These are phyloP conservation scores for Diachasmimorpha longicaudata DNA, from an alignment of 1,140 invertebrate species.

Conservation along the genomic window DNA sequence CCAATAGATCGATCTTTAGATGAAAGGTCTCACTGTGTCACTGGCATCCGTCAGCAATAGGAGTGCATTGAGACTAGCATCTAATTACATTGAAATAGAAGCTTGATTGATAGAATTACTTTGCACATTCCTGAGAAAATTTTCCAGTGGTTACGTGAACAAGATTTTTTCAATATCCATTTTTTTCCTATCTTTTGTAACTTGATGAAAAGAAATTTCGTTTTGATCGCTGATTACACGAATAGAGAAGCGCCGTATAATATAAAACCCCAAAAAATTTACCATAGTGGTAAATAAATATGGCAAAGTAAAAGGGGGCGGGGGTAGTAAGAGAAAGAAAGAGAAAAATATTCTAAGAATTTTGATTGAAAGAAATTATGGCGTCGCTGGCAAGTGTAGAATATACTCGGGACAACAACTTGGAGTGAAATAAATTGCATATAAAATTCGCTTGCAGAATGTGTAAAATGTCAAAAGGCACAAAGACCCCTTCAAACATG, in stretches of 20 bases:
- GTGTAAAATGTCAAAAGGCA: background rate
- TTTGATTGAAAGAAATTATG: background rate
- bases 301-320: too few species aligned
- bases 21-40: slow-evolving; percentile 12
- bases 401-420: background rate
- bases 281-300: background rate
- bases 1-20: slow-evolving; percentile 3
- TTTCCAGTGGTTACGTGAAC: too few species aligned
- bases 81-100: background rate
- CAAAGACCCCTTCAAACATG: background rate
- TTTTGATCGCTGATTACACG: background rate
- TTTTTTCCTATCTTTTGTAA: too few species aligned
- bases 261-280: background rate
- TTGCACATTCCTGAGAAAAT: too few species aligned
- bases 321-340: background rate
- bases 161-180: too few species aligned
- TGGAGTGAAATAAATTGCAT: background rate
- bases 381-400: background rate
- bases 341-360: background rate
- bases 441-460: background rate
- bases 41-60: background rate
- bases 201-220: slow-evolving; percentile 10
- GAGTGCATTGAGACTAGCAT: background rate
- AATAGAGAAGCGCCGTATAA: background rate
- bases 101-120: too few species aligned